A percentile compares a stretch with the other conserved stretches of the same genome.
Conservation (phyloP, 2,888 invertebrate genomes). For the Erynnis tages region DNA sequence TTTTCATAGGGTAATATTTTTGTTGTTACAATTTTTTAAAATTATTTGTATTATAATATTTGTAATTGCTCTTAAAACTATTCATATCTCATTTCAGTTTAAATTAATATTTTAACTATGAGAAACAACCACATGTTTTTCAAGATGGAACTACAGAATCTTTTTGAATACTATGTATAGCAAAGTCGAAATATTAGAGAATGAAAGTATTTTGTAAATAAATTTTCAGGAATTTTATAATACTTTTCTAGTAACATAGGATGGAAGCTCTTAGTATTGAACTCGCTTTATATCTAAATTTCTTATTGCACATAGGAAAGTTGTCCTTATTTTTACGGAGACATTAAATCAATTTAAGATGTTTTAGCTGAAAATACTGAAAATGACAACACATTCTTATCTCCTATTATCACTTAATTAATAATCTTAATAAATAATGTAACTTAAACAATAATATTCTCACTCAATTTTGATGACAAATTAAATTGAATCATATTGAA, state of each 20-base stretch:
- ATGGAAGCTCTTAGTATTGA: too few relatives aligned
- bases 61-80: slow-evolving; percentile 9
- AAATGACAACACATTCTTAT: neutral
- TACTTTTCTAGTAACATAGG: too few relatives aligned
- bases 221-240: too few relatives aligned
- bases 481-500: neutral
- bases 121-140: too few relatives aligned
- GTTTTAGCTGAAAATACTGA: neutral
- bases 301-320: slow-evolving; percentile 36
- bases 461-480: slow-evolving; percentile 13
- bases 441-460: slow-evolving; percentile 16
- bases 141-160: too few relatives aligned
- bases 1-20: neutral
- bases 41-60: slow-evolving; percentile 18
- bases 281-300: too few relatives aligned
- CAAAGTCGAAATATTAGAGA: too few relatives aligned
- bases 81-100: neutral
- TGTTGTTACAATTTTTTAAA: neutral
- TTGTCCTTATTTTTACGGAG: neutral
- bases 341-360: too few relatives aligned
- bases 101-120: too few relatives aligned
- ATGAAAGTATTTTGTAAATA: too few relatives aligned
- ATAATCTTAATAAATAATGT: slow-evolving; percentile 8
- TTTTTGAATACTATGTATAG: too few relatives aligned
- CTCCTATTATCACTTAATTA: neutral